Conservation (phyloP, 2,113 vertebrate species). For the Megatriorchis doriae region DNA sequence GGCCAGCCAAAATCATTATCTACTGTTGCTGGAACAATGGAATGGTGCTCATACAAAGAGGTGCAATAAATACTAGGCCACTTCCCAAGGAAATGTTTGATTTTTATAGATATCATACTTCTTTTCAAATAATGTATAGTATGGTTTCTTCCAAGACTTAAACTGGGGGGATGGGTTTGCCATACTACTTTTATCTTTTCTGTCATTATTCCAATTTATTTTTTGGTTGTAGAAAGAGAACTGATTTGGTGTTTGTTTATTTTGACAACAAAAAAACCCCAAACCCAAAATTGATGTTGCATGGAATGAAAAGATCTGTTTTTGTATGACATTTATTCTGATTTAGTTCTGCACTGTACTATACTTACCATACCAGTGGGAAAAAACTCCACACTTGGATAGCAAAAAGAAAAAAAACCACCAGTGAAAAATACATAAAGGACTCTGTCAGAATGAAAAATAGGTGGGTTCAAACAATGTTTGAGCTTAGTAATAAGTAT, state of each 20-base stretch:
- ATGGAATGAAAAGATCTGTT: background rate
- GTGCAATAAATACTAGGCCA: constrained; percentile 4
- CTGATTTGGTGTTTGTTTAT: background rate
- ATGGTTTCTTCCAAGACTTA: background rate
- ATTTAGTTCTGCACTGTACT: background rate
- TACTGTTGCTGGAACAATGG: constrained; percentile 19
- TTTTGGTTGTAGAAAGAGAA: background rate
- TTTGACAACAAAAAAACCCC: fast-evolving
- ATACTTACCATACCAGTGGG: background rate
- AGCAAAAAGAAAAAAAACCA: background rate
- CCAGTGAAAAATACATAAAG: background rate
- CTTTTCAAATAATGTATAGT: background rate
- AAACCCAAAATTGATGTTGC: background rate
- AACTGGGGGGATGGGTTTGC: background rate
- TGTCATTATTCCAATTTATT: background rate
- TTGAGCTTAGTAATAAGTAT: background rate
- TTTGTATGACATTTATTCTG: background rate
- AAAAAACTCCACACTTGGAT: background rate
- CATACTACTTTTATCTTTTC: background rate
- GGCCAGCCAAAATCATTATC: constrained; percentile 57
- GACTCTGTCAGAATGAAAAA: background rate
- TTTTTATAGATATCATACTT: constrained; percentile 14
- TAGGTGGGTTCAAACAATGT: background rate
- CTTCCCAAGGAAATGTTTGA: constrained; percentile 48
- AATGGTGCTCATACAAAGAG: constrained; percentile 30